phyloP scores from a whole-genome alignment of 2,113 vertebrate species.

The Campylomormyrus tamandua region DNA sequence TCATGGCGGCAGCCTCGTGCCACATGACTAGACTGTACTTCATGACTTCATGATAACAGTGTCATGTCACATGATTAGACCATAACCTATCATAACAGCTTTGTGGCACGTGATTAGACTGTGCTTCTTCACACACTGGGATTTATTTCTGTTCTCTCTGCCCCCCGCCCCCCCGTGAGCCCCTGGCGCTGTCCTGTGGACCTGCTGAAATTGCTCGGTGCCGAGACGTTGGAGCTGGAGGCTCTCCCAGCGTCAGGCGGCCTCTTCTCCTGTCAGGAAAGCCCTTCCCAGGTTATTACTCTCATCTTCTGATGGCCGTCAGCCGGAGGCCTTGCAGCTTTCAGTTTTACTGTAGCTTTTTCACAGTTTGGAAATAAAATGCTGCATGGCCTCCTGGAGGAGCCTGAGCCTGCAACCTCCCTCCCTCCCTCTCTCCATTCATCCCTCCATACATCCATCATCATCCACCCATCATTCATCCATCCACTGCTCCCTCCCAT shows the following conservation, averaged over 20 bases:
- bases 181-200: background rate
- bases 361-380: background rate
- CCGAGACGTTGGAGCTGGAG: background rate
- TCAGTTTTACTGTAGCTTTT: background rate
- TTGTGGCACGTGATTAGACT: background rate
- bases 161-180: background rate
- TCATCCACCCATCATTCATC: background rate
- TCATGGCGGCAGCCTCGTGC: too few relatives aligned
- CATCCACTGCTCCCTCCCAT: background rate
- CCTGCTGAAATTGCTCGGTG: background rate
- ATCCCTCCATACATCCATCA: background rate
- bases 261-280: background rate
- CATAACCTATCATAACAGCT: too few relatives aligned
- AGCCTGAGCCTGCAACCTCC: background rate
- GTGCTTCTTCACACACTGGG: background rate
- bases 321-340: background rate
- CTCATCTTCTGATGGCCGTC: background rate
- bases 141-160: background rate
- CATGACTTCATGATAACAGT: too few relatives aligned
- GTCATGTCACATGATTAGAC: too few relatives aligned
- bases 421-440: background rate
- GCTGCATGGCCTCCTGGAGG: background rate
- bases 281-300: background rate
- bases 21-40: too few relatives aligned
- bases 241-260: background rate